Base-by-base conservation (phyloP, 1,140 invertebrate species). In the Idris sp. region DNA sequence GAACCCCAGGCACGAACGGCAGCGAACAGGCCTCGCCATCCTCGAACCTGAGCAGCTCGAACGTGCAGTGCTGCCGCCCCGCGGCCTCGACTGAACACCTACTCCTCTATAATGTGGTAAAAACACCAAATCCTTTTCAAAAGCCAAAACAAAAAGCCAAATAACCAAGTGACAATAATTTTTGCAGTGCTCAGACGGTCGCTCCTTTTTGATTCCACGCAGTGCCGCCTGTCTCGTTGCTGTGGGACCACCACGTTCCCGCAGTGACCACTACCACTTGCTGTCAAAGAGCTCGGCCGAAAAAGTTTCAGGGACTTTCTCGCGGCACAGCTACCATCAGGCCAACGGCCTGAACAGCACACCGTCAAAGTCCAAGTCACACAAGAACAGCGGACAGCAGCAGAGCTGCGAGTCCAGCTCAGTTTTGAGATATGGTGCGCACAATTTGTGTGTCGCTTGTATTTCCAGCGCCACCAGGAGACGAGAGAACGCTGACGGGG, bases 391-490 rank as follows among this genome's bases (percentile, higher is more conserved):
- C 0, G 46, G 7, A 31, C 49, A 72, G 35, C 49, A 72, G 35
- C 72, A 56, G 15, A 53, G 46, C 0, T 56, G 64, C 33, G 81
- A 64, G 69, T 82, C 43, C 0, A 33, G 16, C 1, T 11, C 46
- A 30, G 26, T 76, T 74, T 51, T n/a, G 81, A 84, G 72, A 48
- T 79, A 67, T 68, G 87, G 62, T 80, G 69, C 58, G 0, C 71
- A 91, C 8, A 92, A 91, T 74, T 88, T 93, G 0, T 95, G 94
- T 82, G 91, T 92, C 59, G 92, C 94, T 2, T 95, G 94, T 54
- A 89, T 93, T 62, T 90, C 91, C 11, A 88, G 89, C 25, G 89
- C 89, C 2, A 84, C 84, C 9, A 76, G 81, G 22, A 80, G 79
- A 10, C 71, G 80, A 22, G 84, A 85, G 6, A 54, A 68, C n/a